Evolutionary conservation across 2,888 invertebrate species (phyloP).

Genomic region (Phaedon cochleariae): DNA sequence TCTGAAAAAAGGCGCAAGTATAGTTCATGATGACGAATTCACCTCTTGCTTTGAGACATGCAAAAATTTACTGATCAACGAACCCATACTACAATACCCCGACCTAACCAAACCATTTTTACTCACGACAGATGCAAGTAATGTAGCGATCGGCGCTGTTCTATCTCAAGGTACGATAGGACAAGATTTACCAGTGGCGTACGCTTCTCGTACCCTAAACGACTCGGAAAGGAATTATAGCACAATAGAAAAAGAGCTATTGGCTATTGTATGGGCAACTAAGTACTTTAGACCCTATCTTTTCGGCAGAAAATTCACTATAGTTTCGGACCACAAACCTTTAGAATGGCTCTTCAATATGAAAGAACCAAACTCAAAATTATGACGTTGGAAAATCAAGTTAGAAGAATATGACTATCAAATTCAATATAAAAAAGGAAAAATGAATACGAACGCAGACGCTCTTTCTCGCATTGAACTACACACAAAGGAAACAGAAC

Average conservation of each 20-base stretch:
- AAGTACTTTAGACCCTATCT: no score
- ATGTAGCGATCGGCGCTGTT: slow-evolving; percentile 32
- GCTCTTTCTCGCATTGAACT: slow-evolving; percentile 15
- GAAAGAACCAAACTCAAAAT: slow-evolving; percentile 24
- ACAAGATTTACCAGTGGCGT: no score
- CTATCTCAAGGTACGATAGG: not conserved
- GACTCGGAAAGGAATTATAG: slow-evolving; percentile 30
- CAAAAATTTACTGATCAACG: slow-evolving; percentile 18
- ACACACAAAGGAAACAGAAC: not conserved
- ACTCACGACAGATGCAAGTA: no score
- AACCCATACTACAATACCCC: not conserved
- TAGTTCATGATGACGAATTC: not conserved
- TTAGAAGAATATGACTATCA: slow-evolving; percentile 25
- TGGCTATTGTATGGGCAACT: no score
- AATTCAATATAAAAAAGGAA: slow-evolving; percentile 2
- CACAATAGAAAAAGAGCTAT: slow-evolving; percentile 41
- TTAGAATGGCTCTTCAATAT: slow-evolving; percentile 37
- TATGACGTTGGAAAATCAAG: slow-evolving; percentile 20
- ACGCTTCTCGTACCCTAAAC: no score
- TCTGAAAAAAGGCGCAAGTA: slow-evolving; percentile 22
- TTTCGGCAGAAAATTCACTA: slow-evolving; percentile 13
- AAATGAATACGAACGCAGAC: slow-evolving; percentile 21
- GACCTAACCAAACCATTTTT: slow-evolving; percentile 28
- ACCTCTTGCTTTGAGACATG: slow-evolving; percentile 21
- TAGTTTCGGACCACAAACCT: slow-evolving; percentile 34